Percentiles rank a stretch among this genome's conserved stretches.
phyloP scores from a whole-genome alignment of 1,140 invertebrate species.

The Bombus polaris region DNA sequence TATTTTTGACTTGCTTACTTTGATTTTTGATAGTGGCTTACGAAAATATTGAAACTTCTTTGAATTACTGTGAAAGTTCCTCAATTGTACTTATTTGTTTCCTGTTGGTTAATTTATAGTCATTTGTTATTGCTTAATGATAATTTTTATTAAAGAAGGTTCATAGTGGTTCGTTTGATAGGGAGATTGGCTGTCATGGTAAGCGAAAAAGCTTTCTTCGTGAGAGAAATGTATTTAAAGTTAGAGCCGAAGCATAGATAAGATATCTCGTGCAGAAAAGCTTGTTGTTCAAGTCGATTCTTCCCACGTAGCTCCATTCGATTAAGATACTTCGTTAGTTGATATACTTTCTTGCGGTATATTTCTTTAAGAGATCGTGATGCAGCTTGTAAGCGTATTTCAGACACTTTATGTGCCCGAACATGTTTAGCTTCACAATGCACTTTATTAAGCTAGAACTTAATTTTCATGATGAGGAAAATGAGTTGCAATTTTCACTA shows the following conservation, averaged over 20 bases:
- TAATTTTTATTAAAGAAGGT: neutral
- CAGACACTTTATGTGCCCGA: too few species aligned
- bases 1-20: too few species aligned
- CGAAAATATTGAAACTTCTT: too few species aligned
- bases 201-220: too few species aligned
- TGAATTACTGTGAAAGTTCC: too few species aligned
- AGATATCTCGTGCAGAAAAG: neutral
- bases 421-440: neutral
- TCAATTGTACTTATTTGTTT: neutral
- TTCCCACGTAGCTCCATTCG: neutral
- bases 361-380: neutral
- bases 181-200: too few species aligned
- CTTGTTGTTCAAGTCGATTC: neutral
- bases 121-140: neutral
- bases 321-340: neutral
- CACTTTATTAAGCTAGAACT: too few species aligned
- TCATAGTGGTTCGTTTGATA: neutral
- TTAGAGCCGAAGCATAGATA: neutral
- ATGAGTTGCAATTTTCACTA: neutral
- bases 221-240: neutral
- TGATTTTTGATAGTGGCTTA: too few species aligned
- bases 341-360: neutral
- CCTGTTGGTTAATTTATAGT: neutral
- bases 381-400: neutral
- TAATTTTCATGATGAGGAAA: neutral